phyloP scores from a whole-genome alignment of 2,888 invertebrate species.

The Agrilus mali region DNA sequence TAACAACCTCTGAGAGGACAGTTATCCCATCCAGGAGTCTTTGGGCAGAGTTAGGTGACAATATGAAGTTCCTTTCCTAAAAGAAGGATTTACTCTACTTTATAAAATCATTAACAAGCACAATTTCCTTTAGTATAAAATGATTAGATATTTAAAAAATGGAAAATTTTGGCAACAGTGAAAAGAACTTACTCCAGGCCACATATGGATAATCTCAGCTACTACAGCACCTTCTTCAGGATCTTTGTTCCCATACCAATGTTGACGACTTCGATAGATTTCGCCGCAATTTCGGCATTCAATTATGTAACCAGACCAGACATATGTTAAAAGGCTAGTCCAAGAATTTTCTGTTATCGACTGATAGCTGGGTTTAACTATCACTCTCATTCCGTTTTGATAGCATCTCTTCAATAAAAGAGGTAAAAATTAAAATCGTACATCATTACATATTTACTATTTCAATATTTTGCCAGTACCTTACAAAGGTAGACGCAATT shows the following conservation, averaged over 20 bases:
- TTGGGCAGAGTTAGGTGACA: constrained; percentile 30
- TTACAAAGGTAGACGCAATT: constrained; percentile 55
- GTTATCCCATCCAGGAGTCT: constrained; percentile 46
- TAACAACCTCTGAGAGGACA: constrained; percentile 43
- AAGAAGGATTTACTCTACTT: constrained; percentile 25
- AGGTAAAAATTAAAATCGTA: background rate
- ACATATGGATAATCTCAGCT: constrained; percentile 55
- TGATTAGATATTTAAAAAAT: background rate
- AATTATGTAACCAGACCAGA: constrained; percentile 67
- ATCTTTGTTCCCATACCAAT: constrained; percentile 69
- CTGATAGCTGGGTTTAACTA: constrained; percentile 43
- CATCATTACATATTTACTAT: background rate
- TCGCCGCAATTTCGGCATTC: constrained; percentile 65
- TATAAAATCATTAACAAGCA: constrained; percentile 7
- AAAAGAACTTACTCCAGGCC: constrained; percentile 43
- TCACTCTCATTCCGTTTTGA: constrained; percentile 36
- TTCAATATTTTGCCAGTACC: constrained; percentile 20
- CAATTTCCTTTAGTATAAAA: constrained; percentile 9
- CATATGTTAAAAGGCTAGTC: constrained; percentile 58
- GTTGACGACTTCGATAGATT: constrained; percentile 58
- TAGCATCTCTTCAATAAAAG: constrained; percentile 25
- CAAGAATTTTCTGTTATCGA: constrained; percentile 40
- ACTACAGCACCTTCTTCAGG: constrained; percentile 57
- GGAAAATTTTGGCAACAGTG: background rate
- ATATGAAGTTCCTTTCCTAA: constrained; percentile 28